Base-by-base conservation (phyloP, 1,140 invertebrate genomes). In the Protaetia brevitarsis region DNA sequence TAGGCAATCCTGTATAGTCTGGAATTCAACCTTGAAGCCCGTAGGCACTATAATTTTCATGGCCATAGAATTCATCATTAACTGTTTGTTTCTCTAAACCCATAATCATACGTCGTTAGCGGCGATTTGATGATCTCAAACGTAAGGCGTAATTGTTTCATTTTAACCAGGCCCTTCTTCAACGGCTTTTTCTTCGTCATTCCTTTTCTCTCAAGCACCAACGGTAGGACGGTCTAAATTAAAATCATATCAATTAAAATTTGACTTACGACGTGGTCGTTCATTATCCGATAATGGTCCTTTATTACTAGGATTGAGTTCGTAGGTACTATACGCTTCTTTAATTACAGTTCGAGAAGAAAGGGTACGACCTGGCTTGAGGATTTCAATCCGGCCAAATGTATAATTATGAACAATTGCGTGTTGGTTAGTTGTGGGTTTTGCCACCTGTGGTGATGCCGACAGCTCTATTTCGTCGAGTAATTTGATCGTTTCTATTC, bases 381-480 rank as follows among this genome's bases (percentile, higher is more conserved):
- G 26, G 41, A 51, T 19, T 51, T 51, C 19, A 51, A 51, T 19
- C 13, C 26, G 8, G 26, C 41, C 13, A 51, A 51, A 51, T 51
- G 16, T 51, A 51, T 51, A 51, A 51, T 51, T 51, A 51, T 19
- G 13, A 51, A 51, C 41, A 51, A 51, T 51, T 51, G 41, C 41
- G 41, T 51, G 41, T 51, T 51, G 16, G 41, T 51, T 51, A 51
- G 41, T 51, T 51, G 41, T 51, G 41, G 41, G 41, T 51, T 51
- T 51, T 51, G 41, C 41, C 41, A 51, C 41, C 41, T 51, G 41
- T 23, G 41, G 41, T 51, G 41, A 51, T 23, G 41, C 41, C 41
- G 41, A 51, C 41, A 51, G 41, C 41, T 51, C 41, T 51, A 51
- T 51, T 51, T 51, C 41, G 41, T 51, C 41, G 41, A 23, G 41